A percentile compares a stretch with the other conserved stretches of the same genome.
phyloP scores from a whole-genome alignment of 2,888 invertebrate species.

The Schizotus pectinicornis region DNA sequence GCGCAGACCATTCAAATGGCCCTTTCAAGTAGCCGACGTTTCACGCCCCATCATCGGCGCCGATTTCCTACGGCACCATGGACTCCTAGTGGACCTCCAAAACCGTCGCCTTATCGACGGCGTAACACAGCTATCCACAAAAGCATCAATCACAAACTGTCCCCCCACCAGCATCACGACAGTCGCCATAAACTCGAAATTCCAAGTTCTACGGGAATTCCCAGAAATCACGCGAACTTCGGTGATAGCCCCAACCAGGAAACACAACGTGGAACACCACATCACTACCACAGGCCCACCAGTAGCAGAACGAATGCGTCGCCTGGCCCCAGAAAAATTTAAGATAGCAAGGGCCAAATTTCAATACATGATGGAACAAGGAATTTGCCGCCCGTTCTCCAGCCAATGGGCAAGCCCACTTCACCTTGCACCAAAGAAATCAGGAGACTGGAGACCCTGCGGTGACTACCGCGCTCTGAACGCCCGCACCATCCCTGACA shows the following conservation, averaged over 20 bases:
- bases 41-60: conserved; percentile 9
- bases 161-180: neutral
- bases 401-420: conserved; percentile 54
- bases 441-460: conserved; percentile 36
- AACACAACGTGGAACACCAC: conserved; percentile 36
- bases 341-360: conserved; percentile 42
- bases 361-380: conserved; percentile 42
- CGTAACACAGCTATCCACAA: neutral
- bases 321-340: conserved; percentile 44
- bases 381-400: conserved; percentile 54
- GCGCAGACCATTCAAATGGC: conserved; percentile 34
- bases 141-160: neutral
- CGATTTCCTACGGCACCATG: conserved; percentile 8
- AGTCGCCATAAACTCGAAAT: conserved; percentile 5
- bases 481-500: conserved; percentile 41
- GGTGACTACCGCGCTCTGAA: conserved; percentile 39
- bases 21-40: conserved; percentile 8
- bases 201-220: conserved; percentile 9
- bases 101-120: neutral
- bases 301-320: conserved; percentile 38
- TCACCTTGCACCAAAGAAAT: conserved; percentile 36
- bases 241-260: neutral
- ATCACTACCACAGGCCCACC: conserved; percentile 46
- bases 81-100: neutral
- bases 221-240: conserved; percentile 9